phyloP scores from a whole-genome alignment of 1,140 invertebrate species.

The Fopius arisanus region DNA sequence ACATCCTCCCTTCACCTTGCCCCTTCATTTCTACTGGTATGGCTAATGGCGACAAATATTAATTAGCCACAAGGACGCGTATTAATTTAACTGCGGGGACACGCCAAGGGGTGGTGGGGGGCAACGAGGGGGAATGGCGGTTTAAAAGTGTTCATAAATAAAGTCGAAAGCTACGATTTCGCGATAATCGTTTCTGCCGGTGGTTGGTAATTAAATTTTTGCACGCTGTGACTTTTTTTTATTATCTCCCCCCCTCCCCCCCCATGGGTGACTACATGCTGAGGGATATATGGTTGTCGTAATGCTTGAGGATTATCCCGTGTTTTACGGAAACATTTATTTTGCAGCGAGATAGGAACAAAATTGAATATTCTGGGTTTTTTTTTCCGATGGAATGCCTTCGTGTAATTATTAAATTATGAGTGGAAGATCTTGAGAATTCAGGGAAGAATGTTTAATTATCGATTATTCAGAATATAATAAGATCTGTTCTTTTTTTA shows the following conservation, averaged over 20 bases:
- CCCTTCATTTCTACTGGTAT: background rate
- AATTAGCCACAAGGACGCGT: constrained; percentile 47
- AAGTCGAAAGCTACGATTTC: constrained; percentile 53
- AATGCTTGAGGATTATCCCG: constrained; percentile 6
- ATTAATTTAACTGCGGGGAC: constrained; percentile 42
- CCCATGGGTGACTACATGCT: constrained; percentile 27
- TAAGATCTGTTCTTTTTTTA: too few relatives aligned
- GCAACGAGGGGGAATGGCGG: background rate
- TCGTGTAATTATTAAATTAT: too few relatives aligned
- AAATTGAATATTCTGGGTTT: background rate
- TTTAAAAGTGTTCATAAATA: constrained; percentile 56
- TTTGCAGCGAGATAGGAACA: background rate
- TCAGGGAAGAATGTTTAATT: too few relatives aligned
- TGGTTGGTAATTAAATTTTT: constrained; percentile 28
- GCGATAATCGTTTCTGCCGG: constrained; percentile 50
- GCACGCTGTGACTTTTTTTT: background rate
- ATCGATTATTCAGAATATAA: too few relatives aligned
- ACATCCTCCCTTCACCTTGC: background rate
- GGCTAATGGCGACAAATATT: constrained; percentile 53
- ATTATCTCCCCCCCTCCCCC: background rate
- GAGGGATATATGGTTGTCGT: constrained; percentile 34
- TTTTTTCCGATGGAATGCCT: too few relatives aligned
- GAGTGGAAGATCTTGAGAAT: too few relatives aligned
- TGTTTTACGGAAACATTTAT: background rate
- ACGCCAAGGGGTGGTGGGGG: background rate